Base-by-base conservation (phyloP, 1,140 invertebrate species). In the Hormaphis cornu region DNA sequence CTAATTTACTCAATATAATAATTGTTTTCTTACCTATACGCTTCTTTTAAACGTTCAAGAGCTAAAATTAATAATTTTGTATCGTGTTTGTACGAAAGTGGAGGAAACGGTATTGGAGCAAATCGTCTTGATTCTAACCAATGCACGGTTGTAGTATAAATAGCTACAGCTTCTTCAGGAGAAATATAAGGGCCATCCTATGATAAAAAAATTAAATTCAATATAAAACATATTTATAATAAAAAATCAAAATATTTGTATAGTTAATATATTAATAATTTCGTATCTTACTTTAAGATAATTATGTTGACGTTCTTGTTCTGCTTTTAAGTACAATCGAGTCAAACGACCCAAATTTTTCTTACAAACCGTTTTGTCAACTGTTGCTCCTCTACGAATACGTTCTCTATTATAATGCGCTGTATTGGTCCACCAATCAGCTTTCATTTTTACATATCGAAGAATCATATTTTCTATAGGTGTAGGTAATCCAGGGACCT, bases 361-460 rank as follows among this genome's bases (percentile, higher is more conserved):
- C 79, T 99, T 99, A 79, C 97, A 99, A 0, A 99, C 97, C 1
- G 97, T 99, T 79, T 99, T 99, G 78, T 99, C 97, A 20, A 99
- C 96, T 1, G 93, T 96, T 18, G 92, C 93, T 40, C 93, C 93
- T 70, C 92, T 84, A 1, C 93, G 83, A 46, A 97, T 95, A 73
- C 97, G 83, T 80, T 99, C 97, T 26, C 97, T 84, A 81, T 99
- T 99, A 78, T 99, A 99, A 81, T 99, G 97, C 2, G 97, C 97
- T 1, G 97, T 99, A 79, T 99, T 99, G 0, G 97, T 99, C 97
- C 97, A 99, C 97, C 97, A 99, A 80, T 99, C 97, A 1, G 97
- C 97, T 78, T 99, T 99, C 87, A 98, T 98, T 79, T 99, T 99
- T 0, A 99, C 97, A 79, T 98, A 99, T 46, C 97, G 85, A 20